phyloP scores from a whole-genome alignment of 2,888 invertebrate genomes.

The Acrobasis repandana region DNA sequence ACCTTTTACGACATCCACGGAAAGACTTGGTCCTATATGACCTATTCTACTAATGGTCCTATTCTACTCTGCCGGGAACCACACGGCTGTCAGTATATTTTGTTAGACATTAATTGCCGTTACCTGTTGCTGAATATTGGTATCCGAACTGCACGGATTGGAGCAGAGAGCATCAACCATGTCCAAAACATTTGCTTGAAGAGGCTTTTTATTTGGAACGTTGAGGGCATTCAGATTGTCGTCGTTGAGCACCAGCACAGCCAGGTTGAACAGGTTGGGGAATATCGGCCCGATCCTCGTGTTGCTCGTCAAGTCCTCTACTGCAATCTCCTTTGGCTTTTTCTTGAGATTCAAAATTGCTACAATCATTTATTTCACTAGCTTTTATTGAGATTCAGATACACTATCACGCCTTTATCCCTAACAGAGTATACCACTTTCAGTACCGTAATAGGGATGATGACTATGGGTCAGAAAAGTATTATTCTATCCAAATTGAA shows the following conservation, averaged over 20 bases:
- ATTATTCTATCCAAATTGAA: too few relatives aligned
- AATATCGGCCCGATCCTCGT: constrained; percentile 83
- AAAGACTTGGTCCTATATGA: too few relatives aligned
- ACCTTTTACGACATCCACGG: too few relatives aligned
- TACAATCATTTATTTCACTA: constrained; percentile 37
- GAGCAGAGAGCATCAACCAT: constrained; percentile 83
- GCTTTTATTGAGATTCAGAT: background rate
- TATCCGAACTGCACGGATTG: constrained; percentile 80
- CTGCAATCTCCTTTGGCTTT: constrained; percentile 77
- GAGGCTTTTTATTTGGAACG: constrained; percentile 71
- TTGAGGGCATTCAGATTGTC: constrained; percentile 78
- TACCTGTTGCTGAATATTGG: constrained; percentile 83
- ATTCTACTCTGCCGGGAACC: too few relatives aligned
- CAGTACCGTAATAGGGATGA: too few relatives aligned
- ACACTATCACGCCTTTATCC: too few relatives aligned
- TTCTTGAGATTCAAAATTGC: constrained; percentile 79
- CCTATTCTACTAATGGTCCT: too few relatives aligned
- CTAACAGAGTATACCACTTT: too few relatives aligned
- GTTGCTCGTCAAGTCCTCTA: constrained; percentile 82
- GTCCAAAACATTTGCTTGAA: constrained; percentile 76
- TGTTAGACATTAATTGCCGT: too few relatives aligned
- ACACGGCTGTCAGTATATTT: too few relatives aligned
- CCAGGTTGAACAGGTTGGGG: constrained; percentile 84
- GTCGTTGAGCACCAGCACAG: constrained; percentile 82
- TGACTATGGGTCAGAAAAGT: too few relatives aligned